phyloP scores from a whole-genome alignment of 2,113 vertebrate genomes.

The Bufo bufo region DNA sequence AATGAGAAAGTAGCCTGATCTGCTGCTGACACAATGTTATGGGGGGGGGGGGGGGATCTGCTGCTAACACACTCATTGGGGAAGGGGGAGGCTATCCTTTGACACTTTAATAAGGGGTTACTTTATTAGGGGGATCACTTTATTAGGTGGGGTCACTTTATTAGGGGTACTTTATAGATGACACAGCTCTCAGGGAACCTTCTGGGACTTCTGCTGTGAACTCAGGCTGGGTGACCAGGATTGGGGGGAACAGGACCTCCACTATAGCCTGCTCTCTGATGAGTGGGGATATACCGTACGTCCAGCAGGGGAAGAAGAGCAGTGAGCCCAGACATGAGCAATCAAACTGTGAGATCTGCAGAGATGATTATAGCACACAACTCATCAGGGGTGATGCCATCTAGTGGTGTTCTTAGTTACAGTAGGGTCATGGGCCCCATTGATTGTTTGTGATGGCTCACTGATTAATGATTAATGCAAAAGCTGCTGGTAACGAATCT shows the following conservation, averaged over 20 bases:
- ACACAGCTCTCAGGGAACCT: not conserved
- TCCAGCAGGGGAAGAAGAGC: constrained; percentile 81
- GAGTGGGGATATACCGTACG: constrained; percentile 73
- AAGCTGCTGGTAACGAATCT: too few relatives aligned
- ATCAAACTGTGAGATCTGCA: constrained; percentile 73
- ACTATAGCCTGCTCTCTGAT: constrained; percentile 64
- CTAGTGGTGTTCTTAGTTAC: not conserved
- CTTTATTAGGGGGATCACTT: too few relatives aligned
- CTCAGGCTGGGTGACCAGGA: constrained; percentile 63
- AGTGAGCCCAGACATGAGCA: constrained; percentile 71
- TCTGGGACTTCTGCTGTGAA: constrained; percentile 23
- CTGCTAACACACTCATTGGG: too few relatives aligned
- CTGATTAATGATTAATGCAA: too few relatives aligned
- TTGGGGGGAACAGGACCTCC: constrained; percentile 76
- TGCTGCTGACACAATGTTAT: too few relatives aligned
- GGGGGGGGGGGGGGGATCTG: too few relatives aligned
- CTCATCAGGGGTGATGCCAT: not conserved
- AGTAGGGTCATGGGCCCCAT: not conserved
- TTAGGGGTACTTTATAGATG: constrained; percentile 15
- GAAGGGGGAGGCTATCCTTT: too few relatives aligned
- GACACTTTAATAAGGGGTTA: too few relatives aligned
- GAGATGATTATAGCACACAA: not conserved
- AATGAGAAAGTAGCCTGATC: too few relatives aligned
- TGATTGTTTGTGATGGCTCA: too few relatives aligned
- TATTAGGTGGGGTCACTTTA: too few relatives aligned